A percentile compares a stretch with the other conserved stretches of the same genome.
Conservation (phyloP, 2,888 invertebrate genomes). For the Tenthredo livida region DNA sequence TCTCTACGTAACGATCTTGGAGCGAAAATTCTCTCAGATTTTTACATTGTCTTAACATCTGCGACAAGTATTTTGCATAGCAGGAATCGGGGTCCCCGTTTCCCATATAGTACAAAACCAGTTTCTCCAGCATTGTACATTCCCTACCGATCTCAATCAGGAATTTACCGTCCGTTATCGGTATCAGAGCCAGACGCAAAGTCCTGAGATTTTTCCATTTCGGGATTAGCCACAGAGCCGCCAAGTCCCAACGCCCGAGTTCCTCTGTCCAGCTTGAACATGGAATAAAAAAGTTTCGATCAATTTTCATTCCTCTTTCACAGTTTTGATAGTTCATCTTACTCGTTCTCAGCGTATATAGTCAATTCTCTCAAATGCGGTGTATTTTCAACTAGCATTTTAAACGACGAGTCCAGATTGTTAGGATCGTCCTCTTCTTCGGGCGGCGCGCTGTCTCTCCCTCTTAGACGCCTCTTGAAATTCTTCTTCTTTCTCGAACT, state of each 20-base stretch:
- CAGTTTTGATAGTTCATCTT: neutral
- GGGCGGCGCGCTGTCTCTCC: neutral
- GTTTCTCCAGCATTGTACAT: constrained; percentile 3
- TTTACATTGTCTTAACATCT: constrained; percentile 4
- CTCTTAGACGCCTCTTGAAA: neutral
- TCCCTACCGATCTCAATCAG: neutral
- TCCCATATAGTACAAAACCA: neutral
- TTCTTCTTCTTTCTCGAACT: neutral
- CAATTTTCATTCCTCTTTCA: neutral
- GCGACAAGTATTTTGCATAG: neutral
- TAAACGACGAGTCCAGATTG: neutral
- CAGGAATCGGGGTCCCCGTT: neutral
- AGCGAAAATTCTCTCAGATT: neutral
- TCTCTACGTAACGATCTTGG: neutral
- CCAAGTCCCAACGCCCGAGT: neutral
- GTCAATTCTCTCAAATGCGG: neutral
- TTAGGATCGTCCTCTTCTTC: neutral
- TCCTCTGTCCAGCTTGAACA: constrained; percentile 4
- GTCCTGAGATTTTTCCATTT: constrained; percentile 9
- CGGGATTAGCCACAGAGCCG: neutral
- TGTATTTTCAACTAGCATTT: constrained; percentile 31
- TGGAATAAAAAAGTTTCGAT: neutral
- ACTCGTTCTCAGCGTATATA: constrained; percentile 7
- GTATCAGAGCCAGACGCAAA: neutral
- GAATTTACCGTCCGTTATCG: constrained; percentile 1